Base-by-base conservation (phyloP, 1,140 invertebrate genomes). In the Ridgeia piscesae region DNA sequence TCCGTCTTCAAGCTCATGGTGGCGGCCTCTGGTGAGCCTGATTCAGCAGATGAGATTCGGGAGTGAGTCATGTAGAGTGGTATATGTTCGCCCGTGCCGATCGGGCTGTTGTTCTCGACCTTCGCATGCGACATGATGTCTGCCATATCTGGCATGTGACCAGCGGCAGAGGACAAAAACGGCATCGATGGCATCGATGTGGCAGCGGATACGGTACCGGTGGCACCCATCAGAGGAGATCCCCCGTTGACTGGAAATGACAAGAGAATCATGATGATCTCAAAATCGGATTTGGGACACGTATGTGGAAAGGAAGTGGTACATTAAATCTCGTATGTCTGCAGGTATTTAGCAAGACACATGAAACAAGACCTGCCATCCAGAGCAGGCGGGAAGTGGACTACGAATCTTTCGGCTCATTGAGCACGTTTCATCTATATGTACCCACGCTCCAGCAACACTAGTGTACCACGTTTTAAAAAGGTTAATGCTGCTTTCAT, bases 61-160 rank as follows among this genome's bases (percentile, higher is more conserved):
- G 89, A 21, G n/a, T 34, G 89, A 90, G 89, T 34, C 34, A 90
- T 34, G 89, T 34, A 42, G 21, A 90, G 89, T 8, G 89, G 89
- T 34, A 90, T 90, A 33, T 90, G 89, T 42, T 90, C 89, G 4
- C 89, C 89, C 17, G 89, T 90, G 4, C 89, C 89, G 89, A 90
- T 90, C 34, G 89, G 35, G n/a, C 35, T 34, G n/a, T 42, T 90
- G 34, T 34, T 90, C 34, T 90, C 34, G 35, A n/a, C 11, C 89
- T 90, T 90, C 2, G 33, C 21, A 33, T 34, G 35, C 89, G 89
- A 34, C 89, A 90, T 90, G 89, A 90, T 90, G 89, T 34, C 1
- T 6, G 33, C 89, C 89, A 90, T 90, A 21, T 77, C 58, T 21
- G 58, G 6, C 58, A 77, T 77, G 58, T 77, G 58, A 31, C 58